Conservation (phyloP, 2,113 vertebrate genomes). For the Lutjanus erythropterus region DNA sequence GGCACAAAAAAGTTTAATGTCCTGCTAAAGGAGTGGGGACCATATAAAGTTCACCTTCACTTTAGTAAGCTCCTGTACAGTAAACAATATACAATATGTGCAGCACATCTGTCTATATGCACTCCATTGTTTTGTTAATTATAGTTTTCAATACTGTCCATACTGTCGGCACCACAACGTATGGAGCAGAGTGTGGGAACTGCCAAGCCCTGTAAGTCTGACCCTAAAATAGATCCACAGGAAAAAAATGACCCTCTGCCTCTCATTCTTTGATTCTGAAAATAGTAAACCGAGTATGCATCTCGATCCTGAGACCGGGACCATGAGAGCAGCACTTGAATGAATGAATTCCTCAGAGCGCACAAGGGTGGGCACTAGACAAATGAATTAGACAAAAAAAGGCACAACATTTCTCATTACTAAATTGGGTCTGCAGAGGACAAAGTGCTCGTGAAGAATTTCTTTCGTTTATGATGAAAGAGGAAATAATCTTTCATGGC, state of each 20-base stretch:
- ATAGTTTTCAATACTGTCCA: conserved; percentile 43
- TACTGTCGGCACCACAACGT: conserved; percentile 47
- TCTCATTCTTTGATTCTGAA: conserved; percentile 83
- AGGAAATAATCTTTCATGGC: conserved; percentile 82
- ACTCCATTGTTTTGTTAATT: conserved; percentile 64
- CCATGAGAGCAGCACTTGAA: conserved; percentile 79
- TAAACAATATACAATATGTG: conserved; percentile 22
- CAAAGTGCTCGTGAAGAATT: conserved; percentile 81
- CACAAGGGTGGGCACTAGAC: conserved; percentile 70
- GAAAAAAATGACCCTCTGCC: conserved; percentile 60
- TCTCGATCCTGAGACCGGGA: conserved; percentile 69
- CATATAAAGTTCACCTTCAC: background rate
- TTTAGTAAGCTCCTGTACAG: background rate
- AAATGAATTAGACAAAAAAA: conserved; percentile 73
- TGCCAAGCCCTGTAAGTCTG: conserved; percentile 54
- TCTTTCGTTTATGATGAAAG: conserved; percentile 81
- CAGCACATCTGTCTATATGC: conserved; percentile 1
- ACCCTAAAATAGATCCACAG: conserved; percentile 77
- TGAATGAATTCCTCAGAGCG: conserved; percentile 80
- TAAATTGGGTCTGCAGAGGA: conserved; percentile 86
- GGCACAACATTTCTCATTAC: conserved; percentile 84
- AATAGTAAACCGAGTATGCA: conserved; percentile 79
- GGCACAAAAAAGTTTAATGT: background rate
- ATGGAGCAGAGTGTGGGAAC: conserved; percentile 83
- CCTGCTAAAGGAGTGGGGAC: background rate